Conservation (phyloP, 1,140 invertebrate species). For the Conopomorpha cramerella region DNA sequence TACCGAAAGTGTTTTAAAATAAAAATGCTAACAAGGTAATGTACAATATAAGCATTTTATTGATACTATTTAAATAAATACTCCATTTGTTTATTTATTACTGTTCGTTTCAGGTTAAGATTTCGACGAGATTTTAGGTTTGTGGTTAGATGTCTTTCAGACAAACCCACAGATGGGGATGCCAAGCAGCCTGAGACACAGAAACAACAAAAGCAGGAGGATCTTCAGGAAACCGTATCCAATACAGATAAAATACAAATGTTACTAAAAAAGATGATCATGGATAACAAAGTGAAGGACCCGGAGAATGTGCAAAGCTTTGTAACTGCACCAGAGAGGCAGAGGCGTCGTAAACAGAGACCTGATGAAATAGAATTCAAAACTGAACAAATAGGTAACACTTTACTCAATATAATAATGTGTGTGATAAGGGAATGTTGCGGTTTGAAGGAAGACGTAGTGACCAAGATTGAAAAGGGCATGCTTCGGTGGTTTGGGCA, state of each 20-base stretch:
- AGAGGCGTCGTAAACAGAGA: conserved; percentile 17
- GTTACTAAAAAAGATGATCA: conserved; percentile 46
- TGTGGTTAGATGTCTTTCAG: conserved; percentile 30
- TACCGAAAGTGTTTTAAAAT: conserved; percentile 25
- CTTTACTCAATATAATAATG: too few species aligned
- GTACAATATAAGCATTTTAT: background rate
- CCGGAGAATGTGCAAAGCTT: conserved; percentile 35
- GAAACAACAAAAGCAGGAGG: conserved; percentile 11
- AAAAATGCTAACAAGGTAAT: conserved; percentile 14
- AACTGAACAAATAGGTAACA: conserved; percentile 36
- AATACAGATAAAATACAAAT: conserved; percentile 46
- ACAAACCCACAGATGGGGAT: conserved; percentile 34
- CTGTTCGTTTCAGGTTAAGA: conserved; percentile 32
- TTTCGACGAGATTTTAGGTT: conserved; percentile 27
- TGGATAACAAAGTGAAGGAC: conserved; percentile 34
- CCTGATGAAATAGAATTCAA: conserved; percentile 29
- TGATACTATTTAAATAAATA: background rate
- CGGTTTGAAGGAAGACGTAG: too few species aligned
- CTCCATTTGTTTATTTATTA: too few species aligned
- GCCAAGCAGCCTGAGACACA: conserved; percentile 13
- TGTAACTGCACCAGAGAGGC: conserved; percentile 30
- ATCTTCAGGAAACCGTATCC: conserved; percentile 17
- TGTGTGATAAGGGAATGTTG: too few species aligned
- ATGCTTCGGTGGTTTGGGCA: too few species aligned
- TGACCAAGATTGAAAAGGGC: too few species aligned